Evolutionary conservation across 2,113 vertebrate species (phyloP).

Genomic region (Alligator mississippiensis): DNA sequence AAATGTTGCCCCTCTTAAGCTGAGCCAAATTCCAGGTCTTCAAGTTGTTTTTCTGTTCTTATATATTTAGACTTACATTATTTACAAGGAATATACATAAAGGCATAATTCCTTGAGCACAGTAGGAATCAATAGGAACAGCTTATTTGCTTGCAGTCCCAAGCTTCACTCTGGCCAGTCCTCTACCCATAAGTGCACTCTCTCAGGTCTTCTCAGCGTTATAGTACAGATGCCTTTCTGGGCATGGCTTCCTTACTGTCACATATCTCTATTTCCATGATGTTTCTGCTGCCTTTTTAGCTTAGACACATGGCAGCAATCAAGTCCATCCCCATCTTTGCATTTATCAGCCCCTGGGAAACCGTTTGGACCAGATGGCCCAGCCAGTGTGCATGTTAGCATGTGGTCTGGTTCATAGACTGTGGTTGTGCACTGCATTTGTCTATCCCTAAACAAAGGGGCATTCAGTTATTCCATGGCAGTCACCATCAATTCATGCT

Average conservation of each 20-base stretch:
- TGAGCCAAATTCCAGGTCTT: background rate
- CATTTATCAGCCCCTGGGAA: background rate
- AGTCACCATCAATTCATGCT: too few species aligned
- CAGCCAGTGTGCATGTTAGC: background rate
- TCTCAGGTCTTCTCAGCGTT: background rate
- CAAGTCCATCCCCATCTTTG: too few species aligned
- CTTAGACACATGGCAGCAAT: background rate
- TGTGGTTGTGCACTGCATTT: too few species aligned
- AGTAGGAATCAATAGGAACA: background rate
- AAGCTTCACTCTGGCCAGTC: background rate
- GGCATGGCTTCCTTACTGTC: too few species aligned
- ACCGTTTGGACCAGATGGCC: background rate
- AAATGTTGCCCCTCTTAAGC: background rate
- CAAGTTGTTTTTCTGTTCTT: background rate
- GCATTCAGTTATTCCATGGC: too few species aligned
- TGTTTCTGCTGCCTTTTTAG: background rate
- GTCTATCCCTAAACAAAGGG: too few species aligned
- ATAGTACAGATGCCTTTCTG: rapidly evolving
- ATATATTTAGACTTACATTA: background rate
- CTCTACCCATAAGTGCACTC: background rate
- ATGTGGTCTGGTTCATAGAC: background rate
- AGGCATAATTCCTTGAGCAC: background rate
- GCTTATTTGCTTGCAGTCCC: rapidly evolving
- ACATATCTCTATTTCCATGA: background rate
- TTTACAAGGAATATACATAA: background rate